These are phyloP conservation scores for Parapsyche elsis DNA, from an alignment of 1,140 invertebrate species.

Conservation along the genomic window DNA sequence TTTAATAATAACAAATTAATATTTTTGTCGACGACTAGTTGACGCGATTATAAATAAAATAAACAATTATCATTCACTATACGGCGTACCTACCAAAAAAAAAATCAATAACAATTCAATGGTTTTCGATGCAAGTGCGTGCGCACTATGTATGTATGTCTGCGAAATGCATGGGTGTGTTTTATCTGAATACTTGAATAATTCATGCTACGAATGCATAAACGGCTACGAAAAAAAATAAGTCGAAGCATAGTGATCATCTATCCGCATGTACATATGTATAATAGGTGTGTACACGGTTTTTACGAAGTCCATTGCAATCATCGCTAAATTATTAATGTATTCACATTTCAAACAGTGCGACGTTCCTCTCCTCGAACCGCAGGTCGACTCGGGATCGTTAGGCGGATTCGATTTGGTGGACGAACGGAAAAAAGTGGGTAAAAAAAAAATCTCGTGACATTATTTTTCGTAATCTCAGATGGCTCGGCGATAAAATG, in stretches of 20 bases:
- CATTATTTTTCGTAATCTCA: slow-evolving; percentile 56
- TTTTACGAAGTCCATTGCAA: slow-evolving; percentile 9
- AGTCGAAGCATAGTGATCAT: not conserved
- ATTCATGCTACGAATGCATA: slow-evolving; percentile 24
- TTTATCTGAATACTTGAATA: slow-evolving; percentile 2
- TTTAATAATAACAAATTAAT: slow-evolving; percentile 14
- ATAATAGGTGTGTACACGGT: not conserved
- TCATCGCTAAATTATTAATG: slow-evolving; percentile 34
- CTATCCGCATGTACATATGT: not conserved
- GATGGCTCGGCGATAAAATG: slow-evolving; percentile 50
- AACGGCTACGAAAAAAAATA: not conserved
- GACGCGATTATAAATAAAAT: not conserved
- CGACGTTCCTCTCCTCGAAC: not conserved
- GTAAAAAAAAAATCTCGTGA: slow-evolving; percentile 48
- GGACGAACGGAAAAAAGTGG: not conserved
- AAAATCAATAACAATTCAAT: not conserved
- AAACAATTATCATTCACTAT: not conserved
- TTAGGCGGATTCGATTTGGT: slow-evolving; percentile 8
- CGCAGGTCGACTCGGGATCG: not conserved
- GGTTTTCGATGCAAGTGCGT: slow-evolving; percentile 7
- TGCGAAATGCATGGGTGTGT: slow-evolving; percentile 23
- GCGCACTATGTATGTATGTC: no score
- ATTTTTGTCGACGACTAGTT: slow-evolving; percentile 16
- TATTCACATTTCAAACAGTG: slow-evolving; percentile 27
- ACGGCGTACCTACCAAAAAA: not conserved